These are phyloP conservation scores for Volucella inanis DNA, from an alignment of 2,888 invertebrate genomes.

Conservation along the genomic window DNA sequence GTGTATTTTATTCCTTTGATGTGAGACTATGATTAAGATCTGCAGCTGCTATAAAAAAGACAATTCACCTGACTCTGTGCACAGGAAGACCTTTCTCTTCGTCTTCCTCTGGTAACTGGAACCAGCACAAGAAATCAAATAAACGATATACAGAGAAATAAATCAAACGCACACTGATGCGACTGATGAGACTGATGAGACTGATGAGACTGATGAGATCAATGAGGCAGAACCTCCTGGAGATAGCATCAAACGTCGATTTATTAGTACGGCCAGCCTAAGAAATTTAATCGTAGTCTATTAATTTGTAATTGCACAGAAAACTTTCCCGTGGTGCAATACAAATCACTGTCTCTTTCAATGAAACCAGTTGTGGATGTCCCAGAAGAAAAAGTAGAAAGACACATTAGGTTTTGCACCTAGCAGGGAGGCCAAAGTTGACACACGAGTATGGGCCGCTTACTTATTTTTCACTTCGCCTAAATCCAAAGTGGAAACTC, in stretches of 20 bases:
- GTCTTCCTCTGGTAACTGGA: constrained; percentile 14
- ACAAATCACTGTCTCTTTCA: constrained; percentile 63
- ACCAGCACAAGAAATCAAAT: constrained; percentile 17
- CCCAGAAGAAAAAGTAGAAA: constrained; percentile 12
- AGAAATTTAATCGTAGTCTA: constrained; percentile 66
- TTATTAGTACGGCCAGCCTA: constrained; percentile 28
- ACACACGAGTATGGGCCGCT: constrained; percentile 10
- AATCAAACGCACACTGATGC: constrained; percentile 39
- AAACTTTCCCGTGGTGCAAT: constrained; percentile 56
- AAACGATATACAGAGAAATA: constrained; percentile 55
- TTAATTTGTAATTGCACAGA: constrained; percentile 54
- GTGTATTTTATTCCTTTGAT: too few relatives aligned
- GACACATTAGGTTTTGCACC: constrained; percentile 1
- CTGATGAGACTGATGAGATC: constrained; percentile 5
- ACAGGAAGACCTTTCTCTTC: constrained; percentile 70
- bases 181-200: not conserved
- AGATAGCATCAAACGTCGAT: constrained; percentile 55
- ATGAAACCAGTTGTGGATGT: constrained; percentile 31
- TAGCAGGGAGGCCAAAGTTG: constrained; percentile 48
- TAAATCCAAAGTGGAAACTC: too few relatives aligned
- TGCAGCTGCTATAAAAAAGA: constrained; percentile 16
- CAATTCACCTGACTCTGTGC: constrained; percentile 37
- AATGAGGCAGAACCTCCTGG: not conserved
- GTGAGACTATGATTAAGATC: constrained; percentile 33
- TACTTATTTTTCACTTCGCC: too few relatives aligned